phyloP scores from a whole-genome alignment of 2,113 vertebrate species.

The Hydrolagus affinis region DNA sequence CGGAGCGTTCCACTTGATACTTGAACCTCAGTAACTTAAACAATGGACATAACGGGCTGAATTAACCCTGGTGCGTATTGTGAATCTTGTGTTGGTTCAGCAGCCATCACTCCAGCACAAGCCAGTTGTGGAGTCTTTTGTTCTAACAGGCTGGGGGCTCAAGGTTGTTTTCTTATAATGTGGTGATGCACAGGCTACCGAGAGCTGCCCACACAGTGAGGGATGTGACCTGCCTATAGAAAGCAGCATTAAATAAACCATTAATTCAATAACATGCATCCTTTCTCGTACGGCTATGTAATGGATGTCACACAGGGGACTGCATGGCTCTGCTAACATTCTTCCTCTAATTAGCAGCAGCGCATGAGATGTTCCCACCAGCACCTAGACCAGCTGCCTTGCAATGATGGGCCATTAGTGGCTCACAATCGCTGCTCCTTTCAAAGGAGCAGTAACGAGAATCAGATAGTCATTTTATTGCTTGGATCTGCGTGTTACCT shows the following conservation, averaged over 20 bases:
- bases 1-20: too few species aligned
- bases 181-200: neutral
- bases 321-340: neutral
- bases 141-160: neutral
- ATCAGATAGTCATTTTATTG: neutral
- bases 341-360: neutral
- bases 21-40: too few species aligned
- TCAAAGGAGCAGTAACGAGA: neutral
- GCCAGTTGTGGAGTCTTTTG: neutral
- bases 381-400: slow-evolving; percentile 1
- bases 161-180: neutral
- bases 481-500: too few species aligned
- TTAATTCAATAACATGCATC: neutral
- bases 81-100: too few species aligned
- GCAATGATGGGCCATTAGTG: neutral
- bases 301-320: neutral
- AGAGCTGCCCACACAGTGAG: neutral
- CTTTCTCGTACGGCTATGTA: neutral
- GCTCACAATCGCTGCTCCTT: neutral
- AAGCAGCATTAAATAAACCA: neutral
- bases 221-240: neutral
- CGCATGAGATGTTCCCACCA: neutral
- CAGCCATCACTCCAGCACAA: neutral
- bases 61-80: too few species aligned
- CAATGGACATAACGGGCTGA: slow-evolving; percentile 9